Base-by-base conservation (phyloP, 2,113 vertebrate species). In the Nothobranchius kuhntae region DNA sequence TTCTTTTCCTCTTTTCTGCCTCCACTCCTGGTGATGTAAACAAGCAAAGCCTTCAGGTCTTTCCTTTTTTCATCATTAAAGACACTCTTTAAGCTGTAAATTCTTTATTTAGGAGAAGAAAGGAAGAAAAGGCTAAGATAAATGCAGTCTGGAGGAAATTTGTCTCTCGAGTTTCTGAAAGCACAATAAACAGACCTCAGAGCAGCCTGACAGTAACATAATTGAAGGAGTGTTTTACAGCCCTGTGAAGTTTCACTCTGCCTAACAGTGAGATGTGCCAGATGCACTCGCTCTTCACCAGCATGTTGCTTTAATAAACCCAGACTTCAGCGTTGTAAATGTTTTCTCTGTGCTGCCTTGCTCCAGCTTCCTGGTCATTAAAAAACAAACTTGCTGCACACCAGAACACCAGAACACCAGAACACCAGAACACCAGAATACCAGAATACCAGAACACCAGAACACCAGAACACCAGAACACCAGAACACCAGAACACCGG, bases 281-380 rank as follows among this genome's bases (percentile, higher is more conserved):
- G 81, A 64, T 75, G 15, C 73, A 70, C 68, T 64, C 68, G 30
- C 30, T 30, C 30, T 68, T 62, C 13, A 45, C 60, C 77, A 59
- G 62, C 77, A 78, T 76, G 61, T 69, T 78, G 60, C 71, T 82
- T 73, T 77, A 75, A 87, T 89, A 80, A 86, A 70, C 15, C 1
- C 17, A 67, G 55, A 72, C 66, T 68, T 72, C 70, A 71, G 61
- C 61, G 30, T 75, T 35, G 61, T 63, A 78, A 67, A 75, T 40
- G 75, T 86, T 86, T 80, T 68, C 69, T 47, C 53, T 15, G 36
- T 14, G 64, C 50, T 2, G 61, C 71, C 67, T 79, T 9, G 65
- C 82, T 77, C 75, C 71, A 61, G 85, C 79, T 86, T 79, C 83
- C 61, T 68, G 70, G 66, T 53, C 72, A 68, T 61, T 42, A 77